A percentile compares a stretch with the other conserved stretches of the same genome.
Conservation (phyloP, 1,140 invertebrate species). For the Diachasmimorpha longicaudata region DNA sequence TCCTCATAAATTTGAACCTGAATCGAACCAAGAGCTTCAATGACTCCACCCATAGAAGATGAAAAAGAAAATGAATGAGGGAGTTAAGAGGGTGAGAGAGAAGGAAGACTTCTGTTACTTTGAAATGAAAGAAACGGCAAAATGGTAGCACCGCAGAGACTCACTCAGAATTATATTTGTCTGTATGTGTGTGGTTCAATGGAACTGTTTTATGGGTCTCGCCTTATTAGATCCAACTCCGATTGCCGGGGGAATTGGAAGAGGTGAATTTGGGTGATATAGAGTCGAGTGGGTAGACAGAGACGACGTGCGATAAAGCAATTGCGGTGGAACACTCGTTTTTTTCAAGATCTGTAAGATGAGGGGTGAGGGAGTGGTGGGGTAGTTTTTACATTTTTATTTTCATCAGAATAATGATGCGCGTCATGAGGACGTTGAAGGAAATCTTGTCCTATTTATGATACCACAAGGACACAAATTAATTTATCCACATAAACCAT, state of each 20-base stretch:
- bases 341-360: background rate
- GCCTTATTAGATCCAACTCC: conserved; percentile 37
- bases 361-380: no score
- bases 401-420: no score
- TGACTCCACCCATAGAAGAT: background rate
- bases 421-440: no score
- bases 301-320: background rate
- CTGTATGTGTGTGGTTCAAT: background rate
- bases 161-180: conserved; percentile 8
- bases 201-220: conserved; percentile 32
- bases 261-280: conserved; percentile 22
- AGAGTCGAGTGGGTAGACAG: background rate
- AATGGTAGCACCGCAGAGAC: background rate
- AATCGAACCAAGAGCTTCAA: background rate
- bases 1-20: conserved; percentile 11
- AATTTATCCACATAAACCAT: no score
- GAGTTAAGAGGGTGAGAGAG: background rate
- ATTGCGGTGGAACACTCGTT: background rate
- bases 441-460: no score
- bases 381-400: no score
- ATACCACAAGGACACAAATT: no score
- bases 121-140: background rate
- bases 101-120: background rate
- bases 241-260: conserved; percentile 28
- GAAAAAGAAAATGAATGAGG: background rate